These are phyloP conservation scores for Trilocha varians DNA, from an alignment of 2,888 invertebrate genomes.

Conservation along the genomic window DNA sequence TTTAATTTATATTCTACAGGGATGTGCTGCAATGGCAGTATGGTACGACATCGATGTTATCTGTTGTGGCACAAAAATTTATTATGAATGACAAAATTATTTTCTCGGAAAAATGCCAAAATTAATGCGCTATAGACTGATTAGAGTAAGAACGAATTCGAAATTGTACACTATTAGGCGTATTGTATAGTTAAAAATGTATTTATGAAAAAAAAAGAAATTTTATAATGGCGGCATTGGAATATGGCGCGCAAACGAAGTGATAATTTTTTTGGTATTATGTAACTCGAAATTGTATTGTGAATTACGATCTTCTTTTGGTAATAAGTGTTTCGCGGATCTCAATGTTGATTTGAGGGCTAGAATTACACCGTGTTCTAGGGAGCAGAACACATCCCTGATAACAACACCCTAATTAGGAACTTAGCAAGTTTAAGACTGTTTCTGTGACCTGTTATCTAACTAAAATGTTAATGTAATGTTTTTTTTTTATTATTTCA, in stretches of 20 bases:
- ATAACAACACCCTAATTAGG: conserved; percentile 65
- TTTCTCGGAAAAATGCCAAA: conserved; percentile 54
- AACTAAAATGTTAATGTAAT: conserved; percentile 57
- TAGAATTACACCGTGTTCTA: conserved; percentile 64
- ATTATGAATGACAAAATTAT: conserved; percentile 39
- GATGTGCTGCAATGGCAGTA: conserved; percentile 67
- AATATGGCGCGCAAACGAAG: conserved; percentile 29
- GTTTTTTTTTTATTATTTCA: conserved; percentile 30
- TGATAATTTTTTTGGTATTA: conserved; percentile 43
- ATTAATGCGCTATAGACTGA: conserved; percentile 72
- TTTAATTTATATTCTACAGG: conserved; percentile 67
- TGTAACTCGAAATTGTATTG: conserved; percentile 45
- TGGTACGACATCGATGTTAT: conserved; percentile 43
- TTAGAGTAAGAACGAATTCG: conserved; percentile 69
- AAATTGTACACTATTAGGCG: conserved; percentile 70
- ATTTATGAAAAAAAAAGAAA: conserved; percentile 48
- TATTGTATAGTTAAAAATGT: conserved; percentile 68
- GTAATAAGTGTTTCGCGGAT: conserved; percentile 58
- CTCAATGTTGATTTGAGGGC: conserved; percentile 50
- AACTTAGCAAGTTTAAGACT: conserved; percentile 73
- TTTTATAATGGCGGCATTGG: conserved; percentile 3
- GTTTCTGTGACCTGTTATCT: conserved; percentile 74
- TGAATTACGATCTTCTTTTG: conserved; percentile 60
- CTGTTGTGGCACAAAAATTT: conserved; percentile 45
- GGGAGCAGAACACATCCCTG: conserved; percentile 72